phyloP scores from a whole-genome alignment of 2,797 vertebrate genomes.

The Falco novaeseelandiae region DNA sequence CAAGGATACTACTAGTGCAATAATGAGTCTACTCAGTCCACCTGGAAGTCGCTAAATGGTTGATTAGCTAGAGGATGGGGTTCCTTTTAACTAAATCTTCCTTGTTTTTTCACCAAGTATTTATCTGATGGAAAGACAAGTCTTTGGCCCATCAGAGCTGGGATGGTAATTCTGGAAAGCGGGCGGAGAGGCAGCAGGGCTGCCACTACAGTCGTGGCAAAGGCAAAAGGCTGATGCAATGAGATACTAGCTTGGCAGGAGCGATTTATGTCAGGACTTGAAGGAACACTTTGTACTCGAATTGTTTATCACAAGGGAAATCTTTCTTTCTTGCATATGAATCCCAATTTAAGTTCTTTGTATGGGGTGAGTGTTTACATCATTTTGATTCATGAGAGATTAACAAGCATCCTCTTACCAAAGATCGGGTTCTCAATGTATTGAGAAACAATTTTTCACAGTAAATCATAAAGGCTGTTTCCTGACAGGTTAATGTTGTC shows the following conservation, averaged over 20 bases:
- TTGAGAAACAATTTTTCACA: neutral
- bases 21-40: neutral
- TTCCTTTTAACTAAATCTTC: neutral
- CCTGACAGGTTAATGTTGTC: neutral
- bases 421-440: neutral
- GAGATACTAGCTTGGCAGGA: constrained; percentile 9
- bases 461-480: neutral
- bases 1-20: neutral
- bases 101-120: neutral
- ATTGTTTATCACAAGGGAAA: constrained; percentile 27
- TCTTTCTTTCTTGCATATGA: neutral
- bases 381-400: neutral
- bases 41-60: neutral
- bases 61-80: neutral
- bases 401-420: neutral
- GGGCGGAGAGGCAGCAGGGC: neutral
- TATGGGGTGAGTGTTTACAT: neutral
- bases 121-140: neutral
- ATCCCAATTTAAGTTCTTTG: neutral
- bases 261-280: constrained; percentile 36
- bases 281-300: constrained; percentile 55
- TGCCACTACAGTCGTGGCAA: neutral
- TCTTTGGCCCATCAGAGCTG: neutral
- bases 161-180: neutral
- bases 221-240: neutral